Percentiles rank a stretch among this genome's conserved stretches.
Conservation (phyloP, 1,140 invertebrate species). For the Branchinecta lynchi region DNA sequence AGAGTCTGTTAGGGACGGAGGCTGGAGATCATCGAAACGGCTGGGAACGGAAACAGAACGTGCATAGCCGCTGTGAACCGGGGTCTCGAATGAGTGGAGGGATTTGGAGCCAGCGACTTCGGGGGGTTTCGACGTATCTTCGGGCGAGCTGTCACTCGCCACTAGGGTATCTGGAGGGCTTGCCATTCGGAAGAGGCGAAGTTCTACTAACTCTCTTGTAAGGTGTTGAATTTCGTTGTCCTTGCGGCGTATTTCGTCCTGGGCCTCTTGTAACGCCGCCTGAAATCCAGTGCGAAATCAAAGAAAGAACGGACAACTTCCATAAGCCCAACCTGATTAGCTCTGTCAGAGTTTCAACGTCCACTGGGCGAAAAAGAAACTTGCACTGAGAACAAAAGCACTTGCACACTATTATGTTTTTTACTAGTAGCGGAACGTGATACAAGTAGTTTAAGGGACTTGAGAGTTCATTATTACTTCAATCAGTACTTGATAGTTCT, state of each 20-base stretch:
- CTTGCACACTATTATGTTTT: too few species aligned
- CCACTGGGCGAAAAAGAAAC: too few species aligned
- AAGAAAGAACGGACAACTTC: background rate
- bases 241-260: slow-evolving; percentile 56
- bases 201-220: slow-evolving; percentile 63
- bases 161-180: background rate
- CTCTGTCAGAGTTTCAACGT: too few species aligned
- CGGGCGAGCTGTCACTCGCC: background rate
- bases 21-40: slow-evolving; percentile 18
- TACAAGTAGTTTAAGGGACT: too few species aligned
- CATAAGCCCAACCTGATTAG: too few species aligned
- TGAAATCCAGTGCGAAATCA: slow-evolving; percentile 29
- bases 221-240: slow-evolving; percentile 60
- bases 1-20: slow-evolving; percentile 55
- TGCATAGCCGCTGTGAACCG: background rate
- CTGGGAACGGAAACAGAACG: background rate
- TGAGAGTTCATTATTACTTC: too few species aligned
- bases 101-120: background rate
- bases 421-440: too few species aligned
- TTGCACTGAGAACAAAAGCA: too few species aligned
- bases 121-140: background rate
- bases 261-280: slow-evolving; percentile 49
- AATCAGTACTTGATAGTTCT: too few species aligned
- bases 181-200: slow-evolving; percentile 36
- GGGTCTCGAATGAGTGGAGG: background rate